These are phyloP conservation scores for Drosophila prostipennis DNA, from an alignment of 2,888 invertebrate species.

Conservation along the genomic window DNA sequence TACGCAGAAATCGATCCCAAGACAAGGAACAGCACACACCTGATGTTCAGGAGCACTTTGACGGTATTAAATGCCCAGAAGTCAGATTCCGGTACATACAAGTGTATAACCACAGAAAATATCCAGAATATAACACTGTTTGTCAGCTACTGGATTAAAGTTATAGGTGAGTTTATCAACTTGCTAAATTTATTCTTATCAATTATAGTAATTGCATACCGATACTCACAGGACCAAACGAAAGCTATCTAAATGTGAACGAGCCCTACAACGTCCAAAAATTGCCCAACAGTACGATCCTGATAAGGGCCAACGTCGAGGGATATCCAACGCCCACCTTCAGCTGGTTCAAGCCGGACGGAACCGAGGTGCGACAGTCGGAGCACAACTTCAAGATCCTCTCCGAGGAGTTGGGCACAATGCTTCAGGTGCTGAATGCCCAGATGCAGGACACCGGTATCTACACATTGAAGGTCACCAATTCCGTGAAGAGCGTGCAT, in stretches of 20 bases:
- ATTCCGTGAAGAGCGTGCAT: slow-evolving; percentile 83
- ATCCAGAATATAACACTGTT: slow-evolving; percentile 24
- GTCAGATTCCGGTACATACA: slow-evolving; percentile 77
- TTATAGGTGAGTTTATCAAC: slow-evolving; percentile 55
- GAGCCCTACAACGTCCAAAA: slow-evolving; percentile 76
- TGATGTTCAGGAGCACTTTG: slow-evolving; percentile 63
- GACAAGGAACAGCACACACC: slow-evolving; percentile 66
- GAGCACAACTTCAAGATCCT: slow-evolving; percentile 71
- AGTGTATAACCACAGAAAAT: slow-evolving; percentile 69
- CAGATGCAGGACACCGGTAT: slow-evolving; percentile 86
- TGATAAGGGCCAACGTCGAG: slow-evolving; percentile 85
- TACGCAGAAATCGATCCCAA: slow-evolving; percentile 28
- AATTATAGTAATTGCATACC: too few species aligned
- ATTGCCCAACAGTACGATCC: slow-evolving; percentile 81
- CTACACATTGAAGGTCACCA: slow-evolving; percentile 86
- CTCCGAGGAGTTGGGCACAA: slow-evolving; percentile 64
- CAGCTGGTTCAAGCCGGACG: slow-evolving; percentile 85
- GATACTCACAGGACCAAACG: slow-evolving; percentile 62
- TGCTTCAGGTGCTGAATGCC: slow-evolving; percentile 85
- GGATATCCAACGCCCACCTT: slow-evolving; percentile 86
- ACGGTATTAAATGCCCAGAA: slow-evolving; percentile 69
- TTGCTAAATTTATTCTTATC: too few species aligned
- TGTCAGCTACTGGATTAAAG: slow-evolving; percentile 59
- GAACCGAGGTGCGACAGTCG: slow-evolving; percentile 71
- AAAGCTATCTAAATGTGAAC: slow-evolving; percentile 79